Percentiles rank a stretch among this genome's conserved stretches.
Evolutionary conservation across 2,113 vertebrate species (phyloP).

Genomic region (Campylomormyrus numenius): DNA sequence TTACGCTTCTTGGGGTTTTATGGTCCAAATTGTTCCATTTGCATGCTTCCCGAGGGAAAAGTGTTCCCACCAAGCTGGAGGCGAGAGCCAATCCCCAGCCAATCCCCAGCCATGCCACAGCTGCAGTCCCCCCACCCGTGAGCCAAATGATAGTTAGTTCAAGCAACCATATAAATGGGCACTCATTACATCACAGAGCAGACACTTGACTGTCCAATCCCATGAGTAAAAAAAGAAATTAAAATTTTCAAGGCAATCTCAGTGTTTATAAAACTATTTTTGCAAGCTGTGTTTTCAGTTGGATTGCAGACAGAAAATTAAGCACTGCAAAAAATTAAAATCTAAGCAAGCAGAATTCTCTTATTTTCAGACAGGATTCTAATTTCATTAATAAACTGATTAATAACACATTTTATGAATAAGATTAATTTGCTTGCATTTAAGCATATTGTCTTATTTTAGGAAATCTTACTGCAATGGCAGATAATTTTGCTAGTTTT

Average conservation of each 20-base stretch:
- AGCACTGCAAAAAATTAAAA: too few species aligned
- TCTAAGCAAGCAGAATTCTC: too few species aligned
- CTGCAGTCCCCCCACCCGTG: neutral
- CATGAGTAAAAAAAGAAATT: neutral
- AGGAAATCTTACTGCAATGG: too few species aligned
- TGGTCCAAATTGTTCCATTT: conserved; percentile 19
- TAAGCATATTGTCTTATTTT: too few species aligned
- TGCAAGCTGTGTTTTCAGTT: neutral
- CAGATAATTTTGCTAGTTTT: too few species aligned
- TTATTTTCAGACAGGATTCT: too few species aligned
- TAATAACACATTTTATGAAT: too few species aligned
- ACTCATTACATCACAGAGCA: neutral
- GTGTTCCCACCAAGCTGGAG: conserved; percentile 6
- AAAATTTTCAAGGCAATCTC: neutral
- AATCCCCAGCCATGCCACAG: neutral
- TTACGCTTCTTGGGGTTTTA: conserved; percentile 38
- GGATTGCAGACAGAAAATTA: neutral
- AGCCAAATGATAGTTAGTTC: neutral
- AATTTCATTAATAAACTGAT: too few species aligned
- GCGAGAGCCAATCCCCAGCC: neutral
- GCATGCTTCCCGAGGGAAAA: neutral
- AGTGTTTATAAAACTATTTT: neutral
- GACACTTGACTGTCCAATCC: neutral
- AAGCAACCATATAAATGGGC: neutral
- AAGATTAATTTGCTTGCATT: too few species aligned